phyloP scores from a whole-genome alignment of 2,888 invertebrate species.

The Kuschelorhynchus macadamiae region DNA sequence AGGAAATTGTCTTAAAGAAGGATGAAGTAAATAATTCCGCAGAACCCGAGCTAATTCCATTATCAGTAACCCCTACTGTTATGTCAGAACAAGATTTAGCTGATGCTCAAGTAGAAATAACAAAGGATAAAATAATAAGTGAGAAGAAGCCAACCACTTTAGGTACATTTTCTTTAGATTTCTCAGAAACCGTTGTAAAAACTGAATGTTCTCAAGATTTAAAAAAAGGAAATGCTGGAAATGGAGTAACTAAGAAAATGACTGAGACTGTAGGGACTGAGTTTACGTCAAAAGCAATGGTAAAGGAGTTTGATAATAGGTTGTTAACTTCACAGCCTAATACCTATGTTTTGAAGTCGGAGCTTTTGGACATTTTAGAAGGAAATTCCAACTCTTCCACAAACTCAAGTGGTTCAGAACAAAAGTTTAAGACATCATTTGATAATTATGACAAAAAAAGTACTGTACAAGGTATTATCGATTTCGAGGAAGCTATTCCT shows the following conservation, averaged over 20 bases:
- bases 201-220: not conserved
- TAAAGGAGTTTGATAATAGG: constrained; percentile 51
- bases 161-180: constrained; percentile 65
- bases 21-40: too few species aligned
- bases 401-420: constrained; percentile 38
- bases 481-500: constrained; percentile 62
- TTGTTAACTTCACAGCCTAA: constrained; percentile 43
- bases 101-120: constrained; percentile 71
- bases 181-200: constrained; percentile 58
- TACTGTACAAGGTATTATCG: constrained; percentile 39
- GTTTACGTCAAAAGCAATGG: constrained; percentile 52
- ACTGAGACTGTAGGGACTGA: constrained; percentile 32
- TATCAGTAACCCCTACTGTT: constrained; percentile 75
- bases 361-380: constrained; percentile 56
- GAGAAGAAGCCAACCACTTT: constrained; percentile 64
- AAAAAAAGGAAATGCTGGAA: not conserved
- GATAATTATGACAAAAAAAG: constrained; percentile 32
- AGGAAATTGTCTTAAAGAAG: not conserved
- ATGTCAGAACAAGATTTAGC: constrained; percentile 66
- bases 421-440: constrained; percentile 41
- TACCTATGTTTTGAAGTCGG: constrained; percentile 51
- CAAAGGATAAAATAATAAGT: constrained; percentile 63
- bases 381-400: constrained; percentile 53
- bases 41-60: constrained; percentile 65
- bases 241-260: not conserved